Percentiles rank a stretch among this genome's conserved stretches.
phyloP scores from a whole-genome alignment of 1,140 invertebrate species.

The Sarcophaga bullata region DNA sequence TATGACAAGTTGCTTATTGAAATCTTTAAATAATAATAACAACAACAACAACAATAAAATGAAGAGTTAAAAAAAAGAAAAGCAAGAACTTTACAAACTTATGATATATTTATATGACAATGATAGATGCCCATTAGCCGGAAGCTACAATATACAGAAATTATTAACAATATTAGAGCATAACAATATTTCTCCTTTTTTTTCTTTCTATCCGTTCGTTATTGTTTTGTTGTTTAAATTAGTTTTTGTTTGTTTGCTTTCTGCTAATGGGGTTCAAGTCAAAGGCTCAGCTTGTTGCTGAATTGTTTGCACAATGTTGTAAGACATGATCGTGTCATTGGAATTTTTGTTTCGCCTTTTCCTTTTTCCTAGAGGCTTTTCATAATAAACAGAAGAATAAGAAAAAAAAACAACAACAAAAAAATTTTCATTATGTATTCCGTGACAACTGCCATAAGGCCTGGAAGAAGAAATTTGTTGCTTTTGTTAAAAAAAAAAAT shows the following conservation, averaged over 20 bases:
- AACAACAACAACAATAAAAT: not conserved
- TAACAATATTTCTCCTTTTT: too few species aligned
- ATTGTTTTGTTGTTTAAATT: not conserved
- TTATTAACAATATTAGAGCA: too few species aligned
- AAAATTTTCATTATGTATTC: not conserved
- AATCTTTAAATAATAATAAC: slow-evolving; percentile 6
- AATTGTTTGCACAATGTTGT: not conserved
- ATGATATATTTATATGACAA: slow-evolving; percentile 39
- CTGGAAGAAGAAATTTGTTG: not conserved
- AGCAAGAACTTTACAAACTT: not conserved
- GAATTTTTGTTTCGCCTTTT: not conserved
- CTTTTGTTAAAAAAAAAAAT: too few species aligned
- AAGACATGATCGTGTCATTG: slow-evolving; percentile 4
- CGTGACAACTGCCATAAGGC: not conserved
- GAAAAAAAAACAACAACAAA: not conserved
- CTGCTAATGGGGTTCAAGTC: not conserved
- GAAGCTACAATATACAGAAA: not conserved
- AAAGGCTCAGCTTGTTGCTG: not conserved
- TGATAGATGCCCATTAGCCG: slow-evolving; percentile 36
- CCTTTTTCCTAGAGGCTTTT: too few species aligned
- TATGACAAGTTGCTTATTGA: slow-evolving; percentile 36
- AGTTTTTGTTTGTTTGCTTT: not conserved
- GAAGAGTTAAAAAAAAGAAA: not conserved
- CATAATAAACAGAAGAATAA: too few species aligned
- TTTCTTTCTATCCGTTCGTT: not conserved